phyloP scores from a whole-genome alignment of 2,888 invertebrate genomes.

The Pardosa pseudoannulata region DNA sequence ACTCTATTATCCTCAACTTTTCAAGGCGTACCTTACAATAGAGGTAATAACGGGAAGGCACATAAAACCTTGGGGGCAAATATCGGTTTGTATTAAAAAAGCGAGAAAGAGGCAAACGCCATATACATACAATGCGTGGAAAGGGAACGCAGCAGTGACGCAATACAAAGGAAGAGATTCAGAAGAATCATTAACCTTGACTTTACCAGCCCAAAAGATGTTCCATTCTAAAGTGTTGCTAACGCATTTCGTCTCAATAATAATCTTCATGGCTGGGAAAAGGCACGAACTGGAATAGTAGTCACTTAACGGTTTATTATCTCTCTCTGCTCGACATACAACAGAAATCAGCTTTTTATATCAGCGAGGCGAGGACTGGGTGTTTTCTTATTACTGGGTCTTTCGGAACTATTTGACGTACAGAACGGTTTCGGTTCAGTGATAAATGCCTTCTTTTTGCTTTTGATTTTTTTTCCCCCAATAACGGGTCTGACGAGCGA shows the following conservation, averaged over 20 bases:
- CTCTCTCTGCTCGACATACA: too few relatives aligned
- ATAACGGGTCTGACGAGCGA: too few relatives aligned
- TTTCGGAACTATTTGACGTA: too few relatives aligned
- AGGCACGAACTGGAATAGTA: too few relatives aligned
- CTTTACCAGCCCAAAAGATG: neutral
- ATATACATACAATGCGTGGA: neutral
- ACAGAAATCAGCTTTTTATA: too few relatives aligned
- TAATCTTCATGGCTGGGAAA: too few relatives aligned
- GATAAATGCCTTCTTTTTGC: too few relatives aligned
- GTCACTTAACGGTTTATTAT: too few relatives aligned
- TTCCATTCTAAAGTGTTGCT: neutral
- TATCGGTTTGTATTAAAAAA: neutral
- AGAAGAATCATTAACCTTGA: slow-evolving; percentile 29
- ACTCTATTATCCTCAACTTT: neutral
- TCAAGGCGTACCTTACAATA: neutral
- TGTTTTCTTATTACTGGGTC: too few relatives aligned
- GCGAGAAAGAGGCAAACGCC: neutral
- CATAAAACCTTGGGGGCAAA: neutral
- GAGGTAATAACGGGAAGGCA: neutral
- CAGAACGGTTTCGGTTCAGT: too few relatives aligned
- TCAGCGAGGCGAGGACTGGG: too few relatives aligned
- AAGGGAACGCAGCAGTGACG: slow-evolving; percentile 3
- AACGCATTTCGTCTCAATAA: neutral
- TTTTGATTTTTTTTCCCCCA: too few relatives aligned
- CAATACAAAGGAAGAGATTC: slow-evolving; percentile 7